Conservation (phyloP, 1,140 invertebrate species). For the Drosophila watanabei region DNA sequence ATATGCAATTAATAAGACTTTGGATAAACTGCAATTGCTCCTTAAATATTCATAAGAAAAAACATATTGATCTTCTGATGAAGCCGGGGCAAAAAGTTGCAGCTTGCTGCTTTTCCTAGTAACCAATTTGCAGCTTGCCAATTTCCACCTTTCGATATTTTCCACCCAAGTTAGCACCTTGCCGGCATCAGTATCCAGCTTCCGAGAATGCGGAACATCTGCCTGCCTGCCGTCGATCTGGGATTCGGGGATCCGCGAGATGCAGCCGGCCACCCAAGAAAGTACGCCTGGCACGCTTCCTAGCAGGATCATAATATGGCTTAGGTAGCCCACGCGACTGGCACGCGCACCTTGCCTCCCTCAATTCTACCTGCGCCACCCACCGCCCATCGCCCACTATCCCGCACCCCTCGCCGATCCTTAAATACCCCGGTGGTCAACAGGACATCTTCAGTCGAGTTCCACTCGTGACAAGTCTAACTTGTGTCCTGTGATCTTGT, state of each 20-base stretch:
- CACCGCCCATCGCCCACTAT: conserved; percentile 26
- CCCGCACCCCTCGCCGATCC: conserved; percentile 19
- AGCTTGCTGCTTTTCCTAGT: conserved; percentile 69
- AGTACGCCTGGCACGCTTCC: conserved; percentile 74
- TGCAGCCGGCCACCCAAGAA: conserved; percentile 61
- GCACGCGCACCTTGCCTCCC: conserved; percentile 67
- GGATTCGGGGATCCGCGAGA: conserved; percentile 33
- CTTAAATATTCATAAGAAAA: conserved; percentile 10
- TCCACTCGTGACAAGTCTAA: conserved; percentile 76
- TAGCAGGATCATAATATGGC: conserved; percentile 42
- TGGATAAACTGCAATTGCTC: background rate
- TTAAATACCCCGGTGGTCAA: conserved; percentile 60
- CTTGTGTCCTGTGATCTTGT: conserved; percentile 61
- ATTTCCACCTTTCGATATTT: conserved; percentile 66
- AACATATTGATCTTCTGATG: background rate
- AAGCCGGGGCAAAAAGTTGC: conserved; percentile 44
- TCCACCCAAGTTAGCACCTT: conserved; percentile 61
- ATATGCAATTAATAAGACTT: background rate
- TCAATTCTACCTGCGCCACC: conserved; percentile 12
- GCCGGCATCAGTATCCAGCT: conserved; percentile 48
- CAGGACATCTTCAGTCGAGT: conserved; percentile 65
- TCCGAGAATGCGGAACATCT: conserved; percentile 67
- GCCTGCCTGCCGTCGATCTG: conserved; percentile 64
- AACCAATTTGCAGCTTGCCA: conserved; percentile 67
- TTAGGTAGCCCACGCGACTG: conserved; percentile 73